Base-by-base conservation (phyloP, 2,888 invertebrate species). In the Hedychridium roseum region DNA sequence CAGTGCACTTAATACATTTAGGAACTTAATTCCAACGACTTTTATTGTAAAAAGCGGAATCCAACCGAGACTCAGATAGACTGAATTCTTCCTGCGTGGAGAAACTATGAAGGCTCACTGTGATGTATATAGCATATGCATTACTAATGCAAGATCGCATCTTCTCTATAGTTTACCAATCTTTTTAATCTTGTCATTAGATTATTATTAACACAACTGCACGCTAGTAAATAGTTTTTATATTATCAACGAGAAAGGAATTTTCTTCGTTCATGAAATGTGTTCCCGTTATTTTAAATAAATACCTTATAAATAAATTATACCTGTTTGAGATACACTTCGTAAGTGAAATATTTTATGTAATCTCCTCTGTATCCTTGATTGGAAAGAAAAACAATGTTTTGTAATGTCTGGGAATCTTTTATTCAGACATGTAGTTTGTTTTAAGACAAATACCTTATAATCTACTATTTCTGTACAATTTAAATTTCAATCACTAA, bases 111-210 rank as follows among this genome's bases (percentile, higher is more conserved):
- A 37, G 31, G 31, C 26, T 38, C 21, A 17, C 37, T 49, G 52
- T 49, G 44, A 50, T 53, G 43, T 43, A 47, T 41, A 44, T 38
- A 26, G 40, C 27, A 9, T 42, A 26, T 38, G 39, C 28, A 44
- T 38, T 41, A 14, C 12, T 38, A 26, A 36, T 17, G 15, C 6
- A 35, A 31, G 23, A 28, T 36, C 6, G 14, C 3, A n/a, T 38
- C 18, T 18, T 15, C 14, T 30, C 18, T 6, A 30, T 21, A 15
- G 23, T 9, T n/a, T 43, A 42, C 21, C 35, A 6, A 23, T 6
- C 5, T 9, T 6, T 6, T 23, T 23, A 6, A 23, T 9, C 4
- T 20, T 31, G 17, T 23, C 15, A 35, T 40, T 17, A 21, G 16
- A 16, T 32, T n/a, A 11, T 30, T 40, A 40, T 28, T 40, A 40